These are phyloP conservation scores for Nannobrachium achirus DNA, from an alignment of 2,113 vertebrate genomes.

Conservation along the genomic window DNA sequence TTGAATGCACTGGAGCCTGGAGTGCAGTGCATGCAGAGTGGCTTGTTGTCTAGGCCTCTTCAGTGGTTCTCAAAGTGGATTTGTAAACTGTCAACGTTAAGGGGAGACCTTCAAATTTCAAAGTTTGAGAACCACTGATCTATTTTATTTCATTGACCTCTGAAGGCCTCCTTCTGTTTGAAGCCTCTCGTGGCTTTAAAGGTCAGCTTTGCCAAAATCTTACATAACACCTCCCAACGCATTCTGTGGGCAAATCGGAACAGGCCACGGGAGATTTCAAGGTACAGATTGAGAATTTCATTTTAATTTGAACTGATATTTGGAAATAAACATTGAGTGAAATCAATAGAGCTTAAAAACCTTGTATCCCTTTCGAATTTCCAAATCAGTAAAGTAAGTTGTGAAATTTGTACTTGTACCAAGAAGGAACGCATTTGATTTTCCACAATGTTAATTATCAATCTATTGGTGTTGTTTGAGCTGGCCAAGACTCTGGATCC, in stretches of 20 bases:
- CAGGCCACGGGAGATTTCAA: too few species aligned
- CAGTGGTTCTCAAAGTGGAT: too few species aligned
- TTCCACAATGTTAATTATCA: conserved; percentile 3
- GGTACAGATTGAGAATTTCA: too few species aligned
- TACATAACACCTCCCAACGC: too few species aligned
- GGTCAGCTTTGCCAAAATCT: background rate
- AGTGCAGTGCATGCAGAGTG: conserved; percentile 19
- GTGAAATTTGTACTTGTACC: background rate
- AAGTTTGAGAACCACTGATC: too few species aligned
- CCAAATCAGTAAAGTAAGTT: background rate
- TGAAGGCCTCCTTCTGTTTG: too few species aligned
- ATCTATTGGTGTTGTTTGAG: conserved; percentile 21
- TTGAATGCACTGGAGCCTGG: background rate
- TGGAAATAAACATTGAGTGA: background rate
- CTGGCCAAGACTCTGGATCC: conserved; percentile 24
- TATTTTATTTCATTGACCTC: conserved; percentile 12
- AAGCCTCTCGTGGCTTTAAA: conserved; percentile 1
- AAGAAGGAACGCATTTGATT: background rate
- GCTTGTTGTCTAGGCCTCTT: conserved; percentile 7
- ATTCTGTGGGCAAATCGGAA: too few species aligned
- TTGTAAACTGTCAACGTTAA: too few species aligned
- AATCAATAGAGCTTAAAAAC: background rate
- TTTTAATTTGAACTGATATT: conserved; percentile 10
- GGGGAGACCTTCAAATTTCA: too few species aligned
- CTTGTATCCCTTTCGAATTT: background rate